phyloP scores from a whole-genome alignment of 2,888 invertebrate genomes.

The Agrypnus murinus region DNA sequence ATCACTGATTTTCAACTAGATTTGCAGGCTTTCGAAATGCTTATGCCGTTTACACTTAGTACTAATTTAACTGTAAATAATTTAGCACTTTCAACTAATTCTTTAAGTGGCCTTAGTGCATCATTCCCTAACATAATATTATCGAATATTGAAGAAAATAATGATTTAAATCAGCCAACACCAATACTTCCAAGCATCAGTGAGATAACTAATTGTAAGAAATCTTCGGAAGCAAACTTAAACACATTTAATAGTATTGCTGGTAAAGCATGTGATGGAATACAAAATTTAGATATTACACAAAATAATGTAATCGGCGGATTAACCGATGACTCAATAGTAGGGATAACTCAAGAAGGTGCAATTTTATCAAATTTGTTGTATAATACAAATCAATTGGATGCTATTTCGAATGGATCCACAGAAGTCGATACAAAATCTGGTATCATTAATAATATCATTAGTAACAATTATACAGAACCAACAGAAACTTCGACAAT shows the following conservation, averaged over 20 bases:
- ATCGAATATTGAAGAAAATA: conserved; percentile 28
- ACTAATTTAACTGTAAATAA: conserved; percentile 28
- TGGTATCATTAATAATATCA: background rate
- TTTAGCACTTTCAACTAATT: conserved; percentile 13
- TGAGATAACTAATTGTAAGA: conserved; percentile 31
- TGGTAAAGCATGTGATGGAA: background rate
- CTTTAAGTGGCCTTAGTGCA: conserved; percentile 6
- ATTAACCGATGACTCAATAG: conserved; percentile 12
- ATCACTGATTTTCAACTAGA: conserved; percentile 35
- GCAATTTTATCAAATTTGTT: conserved; percentile 25
- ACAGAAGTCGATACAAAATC: background rate
- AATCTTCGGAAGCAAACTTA: background rate
- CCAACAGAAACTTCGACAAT: background rate
- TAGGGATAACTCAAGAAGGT: conserved; percentile 1
- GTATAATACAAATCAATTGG: conserved; percentile 22
- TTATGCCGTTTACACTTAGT: conserved; percentile 38
- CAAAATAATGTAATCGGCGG: background rate
- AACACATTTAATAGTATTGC: background rate
- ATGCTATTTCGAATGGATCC: background rate
- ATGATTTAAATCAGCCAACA: conserved; percentile 27
- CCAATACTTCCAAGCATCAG: conserved; percentile 1
- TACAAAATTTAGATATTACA: conserved; percentile 10
- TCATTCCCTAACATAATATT: conserved; percentile 38
- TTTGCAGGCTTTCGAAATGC: conserved; percentile 36
- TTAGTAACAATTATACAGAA: background rate